A percentile compares a stretch with the other conserved stretches of the same genome.
phyloP scores from a whole-genome alignment of 2,797 vertebrate species.

The Ateles fusciceps region DNA sequence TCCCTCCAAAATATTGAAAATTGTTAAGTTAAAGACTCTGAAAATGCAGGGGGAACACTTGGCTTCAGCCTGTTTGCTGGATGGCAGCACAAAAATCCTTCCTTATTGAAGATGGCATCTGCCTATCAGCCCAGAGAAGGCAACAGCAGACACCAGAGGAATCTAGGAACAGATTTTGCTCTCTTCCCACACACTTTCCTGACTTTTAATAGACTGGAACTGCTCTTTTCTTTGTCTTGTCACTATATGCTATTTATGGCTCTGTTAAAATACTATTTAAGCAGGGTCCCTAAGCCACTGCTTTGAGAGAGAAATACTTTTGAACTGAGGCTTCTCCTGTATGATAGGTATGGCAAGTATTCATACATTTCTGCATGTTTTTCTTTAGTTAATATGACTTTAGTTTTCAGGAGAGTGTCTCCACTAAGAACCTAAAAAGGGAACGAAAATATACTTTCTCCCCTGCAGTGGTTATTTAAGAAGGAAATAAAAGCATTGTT shows the following conservation, averaged over 20 bases:
- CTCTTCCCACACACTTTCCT: neutral
- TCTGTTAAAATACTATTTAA: neutral
- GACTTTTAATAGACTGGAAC: neutral
- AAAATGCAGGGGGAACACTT: neutral
- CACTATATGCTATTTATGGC: neutral
- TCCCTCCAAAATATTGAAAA: neutral
- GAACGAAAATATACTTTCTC: neutral
- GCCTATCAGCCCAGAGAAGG: neutral
- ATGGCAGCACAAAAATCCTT: neutral
- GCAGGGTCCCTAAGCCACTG: neutral
- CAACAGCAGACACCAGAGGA: neutral
- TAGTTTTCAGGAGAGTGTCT: neutral
- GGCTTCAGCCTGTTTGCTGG: neutral
- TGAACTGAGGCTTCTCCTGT: neutral
- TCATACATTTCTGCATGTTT: neutral
- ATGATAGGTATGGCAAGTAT: neutral
- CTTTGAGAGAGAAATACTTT: neutral
- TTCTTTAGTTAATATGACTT: neutral
- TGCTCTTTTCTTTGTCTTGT: neutral
- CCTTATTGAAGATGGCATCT: neutral
- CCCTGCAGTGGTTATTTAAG: neutral
- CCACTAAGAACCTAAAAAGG: neutral
- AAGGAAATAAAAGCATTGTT: neutral
- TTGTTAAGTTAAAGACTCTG: neutral
- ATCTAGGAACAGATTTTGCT: neutral